Conservation (phyloP, 2,888 invertebrate species). For the Siphlonurus alternatus region DNA sequence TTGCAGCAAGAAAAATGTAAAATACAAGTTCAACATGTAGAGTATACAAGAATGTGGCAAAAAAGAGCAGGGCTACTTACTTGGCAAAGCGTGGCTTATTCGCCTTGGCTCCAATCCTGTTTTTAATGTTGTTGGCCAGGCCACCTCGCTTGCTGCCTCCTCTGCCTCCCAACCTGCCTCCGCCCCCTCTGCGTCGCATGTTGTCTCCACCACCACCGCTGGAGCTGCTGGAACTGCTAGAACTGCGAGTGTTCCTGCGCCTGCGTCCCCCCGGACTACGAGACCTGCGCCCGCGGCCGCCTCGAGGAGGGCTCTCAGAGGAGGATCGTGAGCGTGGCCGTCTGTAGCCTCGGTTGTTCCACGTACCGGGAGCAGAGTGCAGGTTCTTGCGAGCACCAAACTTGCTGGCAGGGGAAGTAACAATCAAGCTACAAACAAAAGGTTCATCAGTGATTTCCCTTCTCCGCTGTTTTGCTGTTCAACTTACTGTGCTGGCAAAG, state of each 20-base stretch:
- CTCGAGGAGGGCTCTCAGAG: conserved; percentile 19
- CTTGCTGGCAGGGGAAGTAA: not conserved
- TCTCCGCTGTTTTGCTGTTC: not conserved
- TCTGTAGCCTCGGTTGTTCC: not conserved
- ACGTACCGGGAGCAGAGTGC: not conserved
- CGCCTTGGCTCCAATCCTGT: not conserved
- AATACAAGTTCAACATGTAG: no score
- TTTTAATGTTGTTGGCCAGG: conserved; percentile 22
- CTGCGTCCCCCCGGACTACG: conserved; percentile 22
- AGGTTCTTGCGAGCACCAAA: conserved; percentile 21
- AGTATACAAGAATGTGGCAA: no score
- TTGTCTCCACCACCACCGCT: conserved; percentile 12
- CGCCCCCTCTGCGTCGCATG: conserved; percentile 13
- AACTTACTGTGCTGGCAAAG: conserved; percentile 47
- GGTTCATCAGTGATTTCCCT: not conserved
- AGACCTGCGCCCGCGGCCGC: conserved; percentile 24
- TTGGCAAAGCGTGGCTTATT: not conserved
- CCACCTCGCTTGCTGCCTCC: conserved; percentile 41
- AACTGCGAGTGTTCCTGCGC: conserved; percentile 16
- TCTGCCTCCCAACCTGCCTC: conserved; percentile 28
- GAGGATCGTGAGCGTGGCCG: not conserved
- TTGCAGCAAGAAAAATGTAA: no score
- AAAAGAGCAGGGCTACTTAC: no score
- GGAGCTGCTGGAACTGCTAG: conserved; percentile 15
- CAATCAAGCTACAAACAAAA: not conserved